Evolutionary conservation across 2,888 invertebrate species (phyloP), one percentile per base, ranked within the genome.

Genomic region (Oxyteleia sp.): DNA sequence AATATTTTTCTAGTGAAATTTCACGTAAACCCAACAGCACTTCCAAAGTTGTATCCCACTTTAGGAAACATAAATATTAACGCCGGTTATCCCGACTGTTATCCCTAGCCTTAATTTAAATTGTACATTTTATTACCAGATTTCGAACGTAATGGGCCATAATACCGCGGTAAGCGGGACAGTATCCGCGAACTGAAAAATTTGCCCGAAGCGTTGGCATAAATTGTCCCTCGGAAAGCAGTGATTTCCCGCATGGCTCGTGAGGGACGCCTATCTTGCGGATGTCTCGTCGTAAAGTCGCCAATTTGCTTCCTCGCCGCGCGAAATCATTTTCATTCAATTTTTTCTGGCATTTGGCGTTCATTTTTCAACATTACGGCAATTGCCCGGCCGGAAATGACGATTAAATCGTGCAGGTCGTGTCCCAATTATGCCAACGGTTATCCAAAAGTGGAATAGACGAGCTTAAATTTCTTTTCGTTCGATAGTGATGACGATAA

Each of bases 281-380:
- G 80, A 81, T 68, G 38, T 35, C 55, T 72, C 49, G 26, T 66
- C 59, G 45, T 76, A 76, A 69, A 45, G 43, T 53, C 13, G 41
- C 72, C 82, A 82, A 82, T 76, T 76, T 82, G 47, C 71, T 51
- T 72, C 51, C 41, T 32, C 51, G 29, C 23, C 16, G 16, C 32
- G 41, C 5, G 15, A 72, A 66, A 55, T 76, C n/a, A 71, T 66
- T 76, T 82, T 66, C 32, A 55, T 66, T 43, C 38, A 49, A 51
- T 57, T 47, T 66, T 66, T 69, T 57, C 11, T n/a, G 1, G 49
- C 29, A 8, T 32, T 5, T 16, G 15, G 20, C 51, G 32, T 15
- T 26, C 43, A 69, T 69, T 78, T 49, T 63, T 18, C 47, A n/a
- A n/a, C n/a, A n/a, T n/a, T n/a, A n/a, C n/a, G n/a, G n/a, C n/a